Evolutionary conservation across 2,797 vertebrate genomes (phyloP), one percentile per base, ranked within the genome.

Genomic region (Ptychadena robeensis): DNA sequence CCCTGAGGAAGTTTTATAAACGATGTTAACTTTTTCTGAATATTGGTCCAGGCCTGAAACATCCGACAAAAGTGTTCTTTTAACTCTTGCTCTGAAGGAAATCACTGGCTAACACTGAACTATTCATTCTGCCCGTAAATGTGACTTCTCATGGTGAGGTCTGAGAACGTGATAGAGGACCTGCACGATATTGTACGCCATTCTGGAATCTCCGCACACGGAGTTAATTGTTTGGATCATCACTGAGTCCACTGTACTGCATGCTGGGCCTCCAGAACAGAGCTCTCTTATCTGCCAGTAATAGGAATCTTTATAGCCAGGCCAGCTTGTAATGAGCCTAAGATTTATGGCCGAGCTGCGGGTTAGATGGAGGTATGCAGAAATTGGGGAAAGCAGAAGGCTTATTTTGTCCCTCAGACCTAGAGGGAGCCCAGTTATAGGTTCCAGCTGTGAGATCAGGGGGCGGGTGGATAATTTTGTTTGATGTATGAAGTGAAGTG

Each of bases 281-380:
- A 91, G 87, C 90, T 73, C 90, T 90, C 88, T 90, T 90, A 90
- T 91, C 89, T 90, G 37, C 28, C 86, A 84, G 25, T 88, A 88
- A 90, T 90, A 89, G 90, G 87, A 88, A 90, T 91, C 88, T 90
- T 88, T 90, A 88, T 91, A 85, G 88, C 80, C 53, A 27, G 71
- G 86, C 79, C 86, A 79, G 59, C 80, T 78, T 40, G 73, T 86
- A 28, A 64, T 73, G 64, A 69, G 86, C 85, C 79, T 57, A 79
- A 89, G 87, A 89, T 90, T 90, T 90, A 89, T 87, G 85, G 86
- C 81, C 82, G 87, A 86, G 86, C 82, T 76, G 81, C 86, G 87
- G 87, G 81, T 86, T 88, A 91, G 88, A 87, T 80, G 86, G 87
- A 89, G 88, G 85, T 88, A 87, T 84, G 87, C 83, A 59, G 85